Evolutionary conservation across 2,113 vertebrate genomes (phyloP), one percentile per base, ranked within the genome.

Genomic region (Syrrhaptes paradoxus): DNA sequence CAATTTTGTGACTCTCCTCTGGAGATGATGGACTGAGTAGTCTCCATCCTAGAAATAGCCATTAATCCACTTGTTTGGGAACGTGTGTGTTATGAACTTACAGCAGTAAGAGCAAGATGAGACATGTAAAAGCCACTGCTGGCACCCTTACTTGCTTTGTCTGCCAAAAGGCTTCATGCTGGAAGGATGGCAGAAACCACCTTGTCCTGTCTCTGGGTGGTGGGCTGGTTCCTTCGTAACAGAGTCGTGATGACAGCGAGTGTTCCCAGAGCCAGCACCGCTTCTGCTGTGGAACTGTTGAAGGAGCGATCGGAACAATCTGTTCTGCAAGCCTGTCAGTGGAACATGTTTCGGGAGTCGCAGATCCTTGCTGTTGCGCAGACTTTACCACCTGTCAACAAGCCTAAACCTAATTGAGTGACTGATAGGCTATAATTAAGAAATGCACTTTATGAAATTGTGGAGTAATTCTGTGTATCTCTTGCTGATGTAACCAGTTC

Each of bases 161-260:
- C 68, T 95, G 93, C 93, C 87, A 87, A 61, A 75, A 80, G 85
- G 51, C 71, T 71, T 83, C 75, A 20, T 14, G 61, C 71, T 70
- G 92, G 13, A 41, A 48, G 59, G 79, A 52, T 74, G 87, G 83
- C 95, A 96, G 96, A 52, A 88, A 89, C 43, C 95, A 77, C 79
- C 8, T 34, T 70, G 88, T 83, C 83, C 61, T 89, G 68, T 75
- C 52, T 71, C 59, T 10, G 87, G 68, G 85, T 11, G 2, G 17
- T 73, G 78, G 87, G 71, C n/a, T 17, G 46, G 55, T 77, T 75
- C 32, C 36, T 49, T 49, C 2, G 0, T 68, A 45, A 70, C 4
- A 24, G 49, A 79, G 87, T 32, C 24, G 0, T 2, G 52, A 29
- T 91, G 89, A 79, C 84, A 95, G 78, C 52, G 5, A 43, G 54